phyloP scores from a whole-genome alignment of 1,140 invertebrate genomes.

The Drosophila mauritiana region DNA sequence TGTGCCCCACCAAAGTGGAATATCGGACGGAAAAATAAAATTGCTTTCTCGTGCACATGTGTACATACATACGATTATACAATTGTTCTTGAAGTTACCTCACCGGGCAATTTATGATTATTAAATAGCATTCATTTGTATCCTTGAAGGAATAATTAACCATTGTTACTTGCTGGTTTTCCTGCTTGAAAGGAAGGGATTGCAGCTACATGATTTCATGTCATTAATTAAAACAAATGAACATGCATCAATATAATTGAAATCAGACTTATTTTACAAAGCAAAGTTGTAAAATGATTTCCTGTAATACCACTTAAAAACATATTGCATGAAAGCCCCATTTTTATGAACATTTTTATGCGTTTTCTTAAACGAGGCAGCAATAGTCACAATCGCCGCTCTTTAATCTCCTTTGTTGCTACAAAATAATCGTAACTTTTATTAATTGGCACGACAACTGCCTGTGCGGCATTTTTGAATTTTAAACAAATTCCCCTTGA shows the following conservation, averaged over 20 bases:
- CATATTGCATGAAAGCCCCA: conserved; percentile 15
- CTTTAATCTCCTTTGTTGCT: conserved; percentile 43
- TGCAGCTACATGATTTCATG: not conserved
- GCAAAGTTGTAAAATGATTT: not conserved
- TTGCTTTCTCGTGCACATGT: conserved; percentile 43
- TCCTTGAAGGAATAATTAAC: conserved; percentile 1
- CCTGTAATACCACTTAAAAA: conserved; percentile 37
- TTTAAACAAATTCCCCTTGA: conserved; percentile 44
- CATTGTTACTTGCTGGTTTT: not conserved
- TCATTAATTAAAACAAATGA: conserved; percentile 57
- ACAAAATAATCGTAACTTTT: conserved; percentile 76
- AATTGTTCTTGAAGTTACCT: not conserved
- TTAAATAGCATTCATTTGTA: conserved; percentile 54
- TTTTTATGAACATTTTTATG: conserved; percentile 32
- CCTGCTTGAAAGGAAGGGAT: not conserved
- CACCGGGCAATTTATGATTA: conserved; percentile 56
- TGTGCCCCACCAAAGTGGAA: conserved; percentile 36
- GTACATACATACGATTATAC: conserved; percentile 8
- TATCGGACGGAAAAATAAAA: conserved; percentile 63
- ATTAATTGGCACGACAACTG: conserved; percentile 77
- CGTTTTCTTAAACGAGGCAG: conserved; percentile 37
- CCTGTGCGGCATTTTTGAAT: conserved; percentile 52
- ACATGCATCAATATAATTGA: conserved; percentile 46
- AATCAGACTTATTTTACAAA: not conserved
- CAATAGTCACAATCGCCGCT: conserved; percentile 33